These are phyloP conservation scores for Bufo bufo DNA, from an alignment of 2,113 vertebrate species.

Conservation along the genomic window DNA sequence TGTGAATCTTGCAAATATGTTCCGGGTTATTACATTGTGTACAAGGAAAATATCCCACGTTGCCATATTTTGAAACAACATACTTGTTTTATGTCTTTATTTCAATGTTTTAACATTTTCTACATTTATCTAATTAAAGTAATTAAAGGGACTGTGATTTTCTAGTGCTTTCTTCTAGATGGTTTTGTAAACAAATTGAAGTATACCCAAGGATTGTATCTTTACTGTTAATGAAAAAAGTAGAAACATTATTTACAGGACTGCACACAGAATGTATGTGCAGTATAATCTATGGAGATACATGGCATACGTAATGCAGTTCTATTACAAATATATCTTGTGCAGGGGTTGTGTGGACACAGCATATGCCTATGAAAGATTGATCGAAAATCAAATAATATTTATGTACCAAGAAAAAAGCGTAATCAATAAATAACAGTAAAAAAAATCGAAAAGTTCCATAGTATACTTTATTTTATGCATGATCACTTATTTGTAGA, in stretches of 20 bases:
- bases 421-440: too few relatives aligned
- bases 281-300: too few relatives aligned
- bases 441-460: too few relatives aligned
- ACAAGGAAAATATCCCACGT: not conserved
- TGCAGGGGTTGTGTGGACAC: too few relatives aligned
- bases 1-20: slow-evolving; percentile 15
- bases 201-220: not conserved
- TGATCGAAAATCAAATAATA: too few relatives aligned
- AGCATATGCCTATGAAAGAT: too few relatives aligned
- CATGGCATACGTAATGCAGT: too few relatives aligned
- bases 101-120: not conserved
- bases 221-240: not conserved
- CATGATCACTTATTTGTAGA: not conserved
- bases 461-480: not conserved
- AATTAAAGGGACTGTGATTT: not conserved
- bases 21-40: not conserved
- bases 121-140: not conserved
- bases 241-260: too few relatives aligned
- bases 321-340: too few relatives aligned
- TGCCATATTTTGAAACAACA: not conserved
- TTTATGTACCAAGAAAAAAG: too few relatives aligned
- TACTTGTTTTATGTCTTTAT: not conserved
- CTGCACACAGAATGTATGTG: too few relatives aligned
- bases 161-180: not conserved
- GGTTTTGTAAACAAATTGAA: not conserved